Conservation (phyloP, 1,140 invertebrate genomes). For the Lutraria rhynchaena region DNA sequence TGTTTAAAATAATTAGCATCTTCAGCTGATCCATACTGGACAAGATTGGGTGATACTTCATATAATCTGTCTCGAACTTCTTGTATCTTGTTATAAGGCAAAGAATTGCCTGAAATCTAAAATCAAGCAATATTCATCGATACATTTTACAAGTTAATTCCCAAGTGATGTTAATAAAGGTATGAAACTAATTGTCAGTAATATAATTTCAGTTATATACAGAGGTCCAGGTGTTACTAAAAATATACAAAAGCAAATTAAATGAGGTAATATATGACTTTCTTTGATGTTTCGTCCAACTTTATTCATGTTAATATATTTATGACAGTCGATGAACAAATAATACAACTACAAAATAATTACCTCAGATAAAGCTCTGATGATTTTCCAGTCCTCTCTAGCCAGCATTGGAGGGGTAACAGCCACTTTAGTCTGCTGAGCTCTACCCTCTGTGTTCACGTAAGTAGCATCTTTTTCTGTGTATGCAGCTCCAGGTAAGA, state of each 20-base stretch:
- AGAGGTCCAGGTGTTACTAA: too few species aligned
- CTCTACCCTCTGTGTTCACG: constrained; percentile 98
- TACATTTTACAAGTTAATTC: too few species aligned
- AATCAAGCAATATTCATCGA: constrained; percentile 54
- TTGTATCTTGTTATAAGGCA: constrained; percentile 95
- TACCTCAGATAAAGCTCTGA: constrained; percentile 93
- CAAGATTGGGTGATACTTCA: constrained; percentile 94
- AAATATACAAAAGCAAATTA: background rate
- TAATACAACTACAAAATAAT: too few species aligned
- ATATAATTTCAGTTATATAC: too few species aligned
- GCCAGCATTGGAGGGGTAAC: constrained; percentile 97
- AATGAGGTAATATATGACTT: too few species aligned
- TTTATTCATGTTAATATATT: too few species aligned
- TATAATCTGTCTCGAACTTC: constrained; percentile 92
- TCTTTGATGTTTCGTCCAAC: too few species aligned
- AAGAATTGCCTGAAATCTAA: constrained; percentile 89
- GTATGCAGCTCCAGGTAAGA: constrained; percentile 97
- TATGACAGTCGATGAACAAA: background rate
- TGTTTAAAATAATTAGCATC: constrained; percentile 92
- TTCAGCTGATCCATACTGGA: constrained; percentile 92
- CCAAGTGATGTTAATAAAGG: too few species aligned
- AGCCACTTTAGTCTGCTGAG: constrained; percentile 95
- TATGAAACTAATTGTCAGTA: too few species aligned
- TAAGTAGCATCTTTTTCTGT: constrained; percentile 99
- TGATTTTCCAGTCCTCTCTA: constrained; percentile 99